Evolutionary conservation across 2,797 vertebrate species (phyloP).

Genomic region (Telmatherina bonti): DNA sequence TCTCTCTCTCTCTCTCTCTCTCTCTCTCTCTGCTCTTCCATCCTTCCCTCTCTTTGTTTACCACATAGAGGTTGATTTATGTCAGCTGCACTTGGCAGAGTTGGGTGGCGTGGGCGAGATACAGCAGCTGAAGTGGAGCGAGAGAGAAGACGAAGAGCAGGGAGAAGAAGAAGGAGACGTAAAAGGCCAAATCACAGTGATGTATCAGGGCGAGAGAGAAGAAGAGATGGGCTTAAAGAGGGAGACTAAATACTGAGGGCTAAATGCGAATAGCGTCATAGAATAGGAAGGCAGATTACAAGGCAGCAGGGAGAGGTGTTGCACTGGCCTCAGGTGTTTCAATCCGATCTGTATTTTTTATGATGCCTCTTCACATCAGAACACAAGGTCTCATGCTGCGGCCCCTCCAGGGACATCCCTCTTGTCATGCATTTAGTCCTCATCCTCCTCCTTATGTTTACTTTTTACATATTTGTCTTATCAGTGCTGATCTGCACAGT

Average conservation of each 20-base stretch:
- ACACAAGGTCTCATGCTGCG: slow-evolving; percentile 53
- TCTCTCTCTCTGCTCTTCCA: slow-evolving; percentile 30
- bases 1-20: slow-evolving; percentile 24
- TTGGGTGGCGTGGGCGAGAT: slow-evolving; percentile 78
- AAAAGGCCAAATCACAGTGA: slow-evolving; percentile 60
- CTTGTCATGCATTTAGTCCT: slow-evolving; percentile 16
- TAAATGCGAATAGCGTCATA: slow-evolving; percentile 52
- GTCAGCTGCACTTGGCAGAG: slow-evolving; percentile 76
- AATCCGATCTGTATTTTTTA: slow-evolving; percentile 65
- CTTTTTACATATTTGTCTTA: neutral
- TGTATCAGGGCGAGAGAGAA: slow-evolving; percentile 41
- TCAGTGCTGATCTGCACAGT: neutral
- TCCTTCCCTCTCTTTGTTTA: slow-evolving; percentile 73
- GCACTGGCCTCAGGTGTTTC: slow-evolving; percentile 61
- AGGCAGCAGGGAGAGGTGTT: slow-evolving; percentile 42
- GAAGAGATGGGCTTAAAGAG: slow-evolving; percentile 40
- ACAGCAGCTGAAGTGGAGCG: slow-evolving; percentile 68
- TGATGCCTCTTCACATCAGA: slow-evolving; percentile 57
- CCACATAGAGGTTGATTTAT: slow-evolving; percentile 79
- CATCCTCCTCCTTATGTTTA: slow-evolving; percentile 20
- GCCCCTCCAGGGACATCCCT: slow-evolving; percentile 21
- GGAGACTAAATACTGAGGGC: slow-evolving; percentile 31
- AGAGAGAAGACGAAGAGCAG: slow-evolving; percentile 31
- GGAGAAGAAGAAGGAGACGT: slow-evolving; percentile 38
- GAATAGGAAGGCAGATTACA: slow-evolving; percentile 28